These are phyloP conservation scores for Styela plicata DNA, from an alignment of 23 tunicate genomes.

Conservation along the genomic window DNA sequence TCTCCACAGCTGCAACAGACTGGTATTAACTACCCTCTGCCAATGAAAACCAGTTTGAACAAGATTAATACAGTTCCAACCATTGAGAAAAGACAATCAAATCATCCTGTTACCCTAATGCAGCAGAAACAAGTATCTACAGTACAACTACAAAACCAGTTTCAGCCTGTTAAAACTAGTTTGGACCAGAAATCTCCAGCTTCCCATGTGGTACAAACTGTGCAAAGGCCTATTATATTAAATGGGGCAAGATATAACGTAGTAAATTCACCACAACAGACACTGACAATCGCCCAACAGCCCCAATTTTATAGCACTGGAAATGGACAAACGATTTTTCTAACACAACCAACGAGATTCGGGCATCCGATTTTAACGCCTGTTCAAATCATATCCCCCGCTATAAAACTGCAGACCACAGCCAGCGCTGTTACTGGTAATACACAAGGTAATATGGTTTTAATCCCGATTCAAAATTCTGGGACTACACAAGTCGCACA, in stretches of 20 bases:
- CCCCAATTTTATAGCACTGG: neutral
- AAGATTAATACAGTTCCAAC: neutral
- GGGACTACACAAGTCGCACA: neutral
- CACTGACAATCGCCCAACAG: neutral
- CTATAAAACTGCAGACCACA: conserved; percentile 4
- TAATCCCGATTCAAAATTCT: conserved; percentile 6
- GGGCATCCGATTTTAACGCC: conserved; percentile 15
- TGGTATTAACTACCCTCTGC: neutral
- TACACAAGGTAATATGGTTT: neutral
- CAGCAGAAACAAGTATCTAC: neutral
- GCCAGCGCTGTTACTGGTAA: neutral
- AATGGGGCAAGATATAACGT: neutral
- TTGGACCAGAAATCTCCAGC: neutral
- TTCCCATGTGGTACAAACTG: neutral
- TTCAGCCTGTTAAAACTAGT: neutral
- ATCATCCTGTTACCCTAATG: neutral
- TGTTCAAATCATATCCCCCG: conserved; percentile 18
- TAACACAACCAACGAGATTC: conserved; percentile 4
- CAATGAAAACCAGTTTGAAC: neutral
- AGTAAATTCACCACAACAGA: neutral
- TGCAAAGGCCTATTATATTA: neutral
- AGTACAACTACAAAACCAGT: neutral
- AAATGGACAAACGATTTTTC: neutral
- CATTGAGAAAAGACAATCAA: neutral
- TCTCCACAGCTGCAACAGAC: neutral